Percentiles rank a stretch among this genome's conserved stretches.
These are phyloP conservation scores for Cynaeus angustus DNA, from an alignment of 2,888 invertebrate species.

Conservation along the genomic window DNA sequence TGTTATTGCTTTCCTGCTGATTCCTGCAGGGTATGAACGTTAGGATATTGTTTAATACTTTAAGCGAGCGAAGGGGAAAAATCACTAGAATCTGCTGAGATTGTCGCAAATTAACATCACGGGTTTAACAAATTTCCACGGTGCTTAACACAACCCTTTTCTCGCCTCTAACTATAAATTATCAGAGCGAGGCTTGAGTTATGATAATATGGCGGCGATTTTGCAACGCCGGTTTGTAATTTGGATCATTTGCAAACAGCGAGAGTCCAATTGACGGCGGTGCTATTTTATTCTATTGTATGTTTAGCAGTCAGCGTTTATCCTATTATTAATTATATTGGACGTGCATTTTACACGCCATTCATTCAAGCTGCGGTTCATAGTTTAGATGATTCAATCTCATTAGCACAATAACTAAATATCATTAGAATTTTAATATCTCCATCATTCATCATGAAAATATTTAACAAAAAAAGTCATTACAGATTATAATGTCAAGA, in stretches of 20 bases:
- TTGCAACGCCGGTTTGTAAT: conserved; percentile 22
- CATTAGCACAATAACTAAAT: no score
- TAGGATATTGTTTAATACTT: conserved; percentile 21
- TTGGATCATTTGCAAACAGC: conserved; percentile 30
- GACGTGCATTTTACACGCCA: neutral
- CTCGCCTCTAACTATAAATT: conserved; percentile 37
- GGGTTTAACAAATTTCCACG: conserved; percentile 47
- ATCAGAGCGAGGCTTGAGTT: conserved; percentile 15
- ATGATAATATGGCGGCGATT: conserved; percentile 23
- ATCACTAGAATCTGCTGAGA: neutral
- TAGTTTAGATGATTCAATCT: no score
- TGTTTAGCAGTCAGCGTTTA: conserved; percentile 27
- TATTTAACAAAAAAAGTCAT: no score
- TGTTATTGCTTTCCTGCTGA: conserved; percentile 45
- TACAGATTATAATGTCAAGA: no score
- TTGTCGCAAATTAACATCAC: neutral
- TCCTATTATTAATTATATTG: no score
- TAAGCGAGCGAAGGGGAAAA: neutral
- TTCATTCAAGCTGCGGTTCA: neutral
- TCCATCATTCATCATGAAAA: no score
- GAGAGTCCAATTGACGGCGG: conserved; percentile 22
- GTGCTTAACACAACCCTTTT: conserved; percentile 43
- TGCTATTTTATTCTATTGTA: conserved; percentile 27
- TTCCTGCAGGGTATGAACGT: conserved; percentile 26
- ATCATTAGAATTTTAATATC: no score